A percentile compares a stretch with the other conserved stretches of the same genome.
Conservation (phyloP, 2,113 vertebrate genomes). For the Thomomys bottae region DNA sequence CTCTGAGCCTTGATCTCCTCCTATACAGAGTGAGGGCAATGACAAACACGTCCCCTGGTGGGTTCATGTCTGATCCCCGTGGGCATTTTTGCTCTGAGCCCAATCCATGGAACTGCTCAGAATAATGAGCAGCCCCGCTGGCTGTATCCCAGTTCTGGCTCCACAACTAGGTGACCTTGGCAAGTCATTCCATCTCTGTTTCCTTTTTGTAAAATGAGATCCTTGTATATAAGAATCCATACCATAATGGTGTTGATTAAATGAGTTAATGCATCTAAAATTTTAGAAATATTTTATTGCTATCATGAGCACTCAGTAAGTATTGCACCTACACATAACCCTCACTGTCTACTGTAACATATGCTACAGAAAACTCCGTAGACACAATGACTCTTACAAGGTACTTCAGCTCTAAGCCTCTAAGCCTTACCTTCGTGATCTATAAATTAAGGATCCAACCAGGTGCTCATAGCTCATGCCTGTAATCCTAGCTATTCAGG, state of each 20-base stretch:
- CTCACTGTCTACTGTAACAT: neutral
- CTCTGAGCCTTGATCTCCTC: neutral
- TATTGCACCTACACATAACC: neutral
- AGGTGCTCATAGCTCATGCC: too few relatives aligned
- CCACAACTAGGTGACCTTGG: neutral
- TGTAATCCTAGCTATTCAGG: too few relatives aligned
- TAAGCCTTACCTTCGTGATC: neutral
- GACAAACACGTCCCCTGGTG: neutral
- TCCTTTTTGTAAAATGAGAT: constrained; percentile 8
- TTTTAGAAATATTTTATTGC: neutral
- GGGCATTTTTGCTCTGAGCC: neutral
- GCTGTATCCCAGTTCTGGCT: neutral
- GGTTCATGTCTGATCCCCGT: neutral
- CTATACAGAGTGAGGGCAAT: neutral
- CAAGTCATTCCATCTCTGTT: neutral
- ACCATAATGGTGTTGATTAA: neutral
- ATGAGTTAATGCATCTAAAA: neutral
- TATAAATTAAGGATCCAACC: neutral
- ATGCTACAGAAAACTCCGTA: neutral
- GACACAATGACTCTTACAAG: neutral
- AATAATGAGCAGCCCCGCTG: neutral
- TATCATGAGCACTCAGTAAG: neutral
- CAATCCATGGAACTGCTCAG: neutral
- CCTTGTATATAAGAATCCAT: neutral
- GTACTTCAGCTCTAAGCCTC: neutral